phyloP scores from a whole-genome alignment of 2,113 vertebrate genomes.

The Mionectes macconnelli region DNA sequence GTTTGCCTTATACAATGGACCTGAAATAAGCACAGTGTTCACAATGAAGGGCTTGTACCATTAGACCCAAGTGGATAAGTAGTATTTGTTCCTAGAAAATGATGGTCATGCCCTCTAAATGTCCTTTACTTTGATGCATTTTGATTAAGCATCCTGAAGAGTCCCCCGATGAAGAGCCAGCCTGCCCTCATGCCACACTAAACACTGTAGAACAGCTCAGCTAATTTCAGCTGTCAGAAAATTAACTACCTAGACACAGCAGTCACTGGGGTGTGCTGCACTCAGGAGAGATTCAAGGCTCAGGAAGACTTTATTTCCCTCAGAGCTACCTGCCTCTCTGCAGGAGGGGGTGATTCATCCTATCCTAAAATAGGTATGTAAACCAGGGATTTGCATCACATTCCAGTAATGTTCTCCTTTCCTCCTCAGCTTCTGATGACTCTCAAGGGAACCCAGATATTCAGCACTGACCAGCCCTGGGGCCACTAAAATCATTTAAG shows the following conservation, averaged over 20 bases:
- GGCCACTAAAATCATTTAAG: neutral
- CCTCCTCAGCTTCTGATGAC: neutral
- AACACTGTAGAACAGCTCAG: neutral
- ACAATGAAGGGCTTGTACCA: neutral
- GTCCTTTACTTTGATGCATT: neutral
- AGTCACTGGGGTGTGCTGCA: neutral
- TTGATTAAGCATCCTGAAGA: conserved; percentile 22
- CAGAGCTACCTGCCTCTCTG: neutral
- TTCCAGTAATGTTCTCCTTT: neutral
- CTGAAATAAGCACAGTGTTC: neutral
- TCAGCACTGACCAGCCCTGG: neutral
- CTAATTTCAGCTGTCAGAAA: conserved; percentile 42
- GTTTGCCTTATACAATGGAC: neutral
- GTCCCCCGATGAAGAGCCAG: neutral
- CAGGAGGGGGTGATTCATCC: conserved; percentile 9
- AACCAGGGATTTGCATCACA: neutral
- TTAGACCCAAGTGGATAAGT: neutral
- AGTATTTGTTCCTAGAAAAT: conserved; percentile 1
- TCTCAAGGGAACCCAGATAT: neutral
- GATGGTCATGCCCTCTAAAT: neutral
- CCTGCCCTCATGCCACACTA: neutral
- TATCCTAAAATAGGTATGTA: neutral
- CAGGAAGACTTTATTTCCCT: neutral
- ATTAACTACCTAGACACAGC: neutral
- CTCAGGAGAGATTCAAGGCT: neutral